Base-by-base conservation (phyloP, 2,888 invertebrate species). In the Tetheella fluctuosa region DNA sequence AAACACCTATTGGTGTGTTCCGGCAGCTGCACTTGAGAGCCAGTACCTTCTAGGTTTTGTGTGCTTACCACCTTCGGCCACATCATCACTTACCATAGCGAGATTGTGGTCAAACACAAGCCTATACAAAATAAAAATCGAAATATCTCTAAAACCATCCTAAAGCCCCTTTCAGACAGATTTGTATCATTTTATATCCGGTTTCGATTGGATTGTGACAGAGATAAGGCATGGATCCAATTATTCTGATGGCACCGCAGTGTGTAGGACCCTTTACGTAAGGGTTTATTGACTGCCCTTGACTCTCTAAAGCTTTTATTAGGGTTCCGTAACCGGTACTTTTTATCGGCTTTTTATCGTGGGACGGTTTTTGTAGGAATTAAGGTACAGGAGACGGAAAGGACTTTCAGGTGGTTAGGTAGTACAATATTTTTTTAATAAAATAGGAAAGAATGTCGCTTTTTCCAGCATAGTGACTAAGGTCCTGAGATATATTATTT, bases 221-320 rank as follows among this genome's bases (percentile, higher is more conserved):
- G 48, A 42, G 42, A 48, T 48, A 48, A 48, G 48, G 48, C 48
- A 48, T 48, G 48, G 20, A 17, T 48, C 48, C 48, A 17, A 48
- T 48, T 48, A 48, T 48, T 20, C 10, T 20, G 48, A 48, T 48
- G n/a, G 48, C 17, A 17, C 48, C 20, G 20, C 48, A 48, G 17
- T 48, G 17, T 17, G 20, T 48, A 48, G 48, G 20, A 20, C 48
- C n/a, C 20, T 48, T 20, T 10, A 20, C 48, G 15, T 2, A 4
- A 48, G 48, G 48, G 20, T 48, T 48, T 42, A 42, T 8, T 3
- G 48, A 20, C 20, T 48, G 48, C 48, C 48, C 48, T 48, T 48
- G 48, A 48, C 48, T 20, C 48, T n/a, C 20, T 48, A 20, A 20
- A 20, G 42, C 5, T 48, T 48, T 48, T 48, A 48, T 48, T 17